Base-by-base conservation (phyloP, 2,888 invertebrate species). In the Mesochorus sp. region DNA sequence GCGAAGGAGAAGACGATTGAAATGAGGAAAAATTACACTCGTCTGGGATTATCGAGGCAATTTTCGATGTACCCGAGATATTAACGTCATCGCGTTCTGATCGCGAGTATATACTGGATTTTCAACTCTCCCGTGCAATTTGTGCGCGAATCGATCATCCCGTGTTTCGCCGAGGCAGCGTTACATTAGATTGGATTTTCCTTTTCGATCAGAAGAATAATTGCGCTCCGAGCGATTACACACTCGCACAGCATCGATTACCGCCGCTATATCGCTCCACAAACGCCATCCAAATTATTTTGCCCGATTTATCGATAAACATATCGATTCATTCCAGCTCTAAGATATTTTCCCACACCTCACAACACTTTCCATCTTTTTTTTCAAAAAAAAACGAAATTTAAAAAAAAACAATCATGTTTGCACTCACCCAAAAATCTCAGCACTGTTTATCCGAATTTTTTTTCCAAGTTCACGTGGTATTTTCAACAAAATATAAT, bases 341-440 rank as follows among this genome's bases (percentile, higher is more conserved):
- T 4, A 67, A 26, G 39, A 17, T 3, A 19, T 64, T 49, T 51
- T 14, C 17, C 14, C 4, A 21, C 53, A 28, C 24, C 42, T 8
- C 21, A 53, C n/a, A 31, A 24, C 31, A 14, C 17, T 53, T 53
- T 5, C 2, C 17, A 24, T 2, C 0, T 12, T 21, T 49, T 57
- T 34, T 31, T 21, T 55, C 67, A 57, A n/a, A 34, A 31, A 49
- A 66, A 28, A 47, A 67, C 5, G 0, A 31, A 37, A 42, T 4
- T 12, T 24, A 24, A 55, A 53, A 34, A 10, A 12, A 34, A 42
- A 0, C 1, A 10, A 34, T 6, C n/a, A n/a, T n/a, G n/a, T n/a
- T n/a, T n/a, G n/a, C 59, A 72, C 77, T 77, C 77, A 77, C 77
- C 77, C 59, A 61, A 70, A 47, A 76, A 73, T 62, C 49, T 62